Evolutionary conservation across 2,113 vertebrate species (phyloP).

Genomic region (Nannobrachium achirus): DNA sequence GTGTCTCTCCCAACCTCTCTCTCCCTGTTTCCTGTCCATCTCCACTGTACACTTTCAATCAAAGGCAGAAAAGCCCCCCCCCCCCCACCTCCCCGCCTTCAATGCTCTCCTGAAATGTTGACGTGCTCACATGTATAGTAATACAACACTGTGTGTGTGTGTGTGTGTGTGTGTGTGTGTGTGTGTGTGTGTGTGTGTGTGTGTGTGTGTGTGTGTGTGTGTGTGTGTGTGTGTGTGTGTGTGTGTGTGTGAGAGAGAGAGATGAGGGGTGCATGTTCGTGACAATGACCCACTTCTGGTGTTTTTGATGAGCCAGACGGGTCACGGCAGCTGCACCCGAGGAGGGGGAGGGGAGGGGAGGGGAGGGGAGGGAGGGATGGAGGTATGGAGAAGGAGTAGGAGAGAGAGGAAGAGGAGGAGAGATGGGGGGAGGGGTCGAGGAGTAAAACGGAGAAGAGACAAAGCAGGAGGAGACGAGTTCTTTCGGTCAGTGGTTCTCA

Average conservation of each 20-base stretch:
- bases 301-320: slow-evolving; percentile 75
- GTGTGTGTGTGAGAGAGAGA: background rate
- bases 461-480: too few relatives aligned
- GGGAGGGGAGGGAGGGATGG: background rate
- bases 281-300: slow-evolving; percentile 78
- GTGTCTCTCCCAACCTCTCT: too few relatives aligned
- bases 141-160: slow-evolving; percentile 28
- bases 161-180: too few relatives aligned
- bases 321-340: slow-evolving; percentile 67
- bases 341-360: background rate
- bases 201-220: slow-evolving; percentile 1
- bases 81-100: too few relatives aligned
- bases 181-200: background rate
- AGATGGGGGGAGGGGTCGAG: background rate
- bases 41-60: too few relatives aligned
- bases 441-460: too few relatives aligned
- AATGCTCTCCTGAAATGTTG: too few relatives aligned
- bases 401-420: slow-evolving; percentile 1
- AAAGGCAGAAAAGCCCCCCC: too few relatives aligned
- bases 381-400: background rate
- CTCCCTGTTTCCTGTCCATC: too few relatives aligned
- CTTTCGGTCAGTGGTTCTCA: too few relatives aligned
- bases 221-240: slow-evolving; percentile 39
- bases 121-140: too few relatives aligned
- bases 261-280: slow-evolving; percentile 54